Base-by-base conservation (phyloP, 2,888 invertebrate species). In the Epiblema foenella region DNA sequence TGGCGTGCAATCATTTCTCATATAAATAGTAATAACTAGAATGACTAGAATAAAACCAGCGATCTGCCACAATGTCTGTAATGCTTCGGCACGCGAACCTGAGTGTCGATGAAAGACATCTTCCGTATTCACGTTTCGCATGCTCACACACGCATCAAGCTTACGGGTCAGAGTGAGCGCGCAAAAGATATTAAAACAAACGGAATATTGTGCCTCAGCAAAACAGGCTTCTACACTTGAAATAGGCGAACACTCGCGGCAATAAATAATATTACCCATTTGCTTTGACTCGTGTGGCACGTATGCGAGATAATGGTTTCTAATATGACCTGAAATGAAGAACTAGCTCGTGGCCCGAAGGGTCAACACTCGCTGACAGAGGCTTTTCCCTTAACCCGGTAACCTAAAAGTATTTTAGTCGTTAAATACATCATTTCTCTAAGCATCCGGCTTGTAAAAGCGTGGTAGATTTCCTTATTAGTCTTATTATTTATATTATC, bases 251-350 rank as follows among this genome's bases (percentile, higher is more conserved):
- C 63, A 49, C 8, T 60, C 20, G 29, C 8, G n/a, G 39, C 54
- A 18, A 71, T 66, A 66, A 69, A 69, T 69, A 37, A 64, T 64
- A 64, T 69, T 71, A 62, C 66, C 62, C 66, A 71, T 71, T 71
- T 29, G 37, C 63, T 57, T 49, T 20, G 60, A 49, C 56, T 57
- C 33, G 54, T 56, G 18, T 63, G 37, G 39, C 9, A 17, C 12
- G 42, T 12, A 24, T 63, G 42, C 46, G 18, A 39, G 37, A 57
- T 56, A 56, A 49, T 56, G 29, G 49, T 71, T 71, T 71, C 70
- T 71, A 71, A 67, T 62, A 57, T 67, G 71, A 71, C 71, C 71
- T 71, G 52, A 66, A 71, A 67, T 37, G 18, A 37, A 65, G 46
- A 57, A 59, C 60, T 57, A 51, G 49, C 66, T 24, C 71, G 57